Evolutionary conservation across 2,113 vertebrate genomes (phyloP), one percentile per base, ranked within the genome.

Genomic region (Lathamus discolor): DNA sequence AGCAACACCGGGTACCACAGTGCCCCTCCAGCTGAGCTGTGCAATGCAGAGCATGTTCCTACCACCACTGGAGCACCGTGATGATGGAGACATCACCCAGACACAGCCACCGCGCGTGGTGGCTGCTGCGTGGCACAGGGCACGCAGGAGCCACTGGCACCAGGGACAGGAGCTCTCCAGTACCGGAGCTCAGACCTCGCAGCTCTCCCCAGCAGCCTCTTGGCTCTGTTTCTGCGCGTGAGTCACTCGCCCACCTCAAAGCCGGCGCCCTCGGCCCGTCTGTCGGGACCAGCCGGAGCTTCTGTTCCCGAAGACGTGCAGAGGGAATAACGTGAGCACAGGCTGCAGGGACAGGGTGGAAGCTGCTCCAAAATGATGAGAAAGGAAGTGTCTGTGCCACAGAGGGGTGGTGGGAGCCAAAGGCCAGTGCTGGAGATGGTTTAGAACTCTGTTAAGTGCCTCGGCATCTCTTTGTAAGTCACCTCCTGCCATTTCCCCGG

Each of bases 201-300:
- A n/a, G 55, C 55, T n/a, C 55, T 59, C 33, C 55, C 55, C 33
- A 76, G 91, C 91, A 92, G 95, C 84, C 27, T 72, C 74, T 51
- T 94, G 94, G 93, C 94, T 95, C 77, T 10, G 0, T 77, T 41
- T 82, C 86, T 83, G 70, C 13, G 15, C 9, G 3, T 85, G 92
- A 95, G 78, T 77, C 95, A 87, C 62, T 87, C 89, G 37, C 93
- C 90, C 95, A 95, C 96, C 84, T 62, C 62, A 84, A 81, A 95
- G 93, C 27, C 51, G 9, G 86, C 11, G 61, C 89, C 93, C 94
- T 81, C 74, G 52, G 92, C 83, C 81, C 84, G 61, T 91, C 89
- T 94, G 95, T 27, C 61, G 17, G 89, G 80, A 48, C 46, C 93
- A 96, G 90, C 69, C 18, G 39, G 91, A 73, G 68, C 91, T 94